A percentile compares a stretch with the other conserved stretches of the same genome.
Evolutionary conservation across 2,888 invertebrate species (phyloP).

Genomic region (Globia sparganii): DNA sequence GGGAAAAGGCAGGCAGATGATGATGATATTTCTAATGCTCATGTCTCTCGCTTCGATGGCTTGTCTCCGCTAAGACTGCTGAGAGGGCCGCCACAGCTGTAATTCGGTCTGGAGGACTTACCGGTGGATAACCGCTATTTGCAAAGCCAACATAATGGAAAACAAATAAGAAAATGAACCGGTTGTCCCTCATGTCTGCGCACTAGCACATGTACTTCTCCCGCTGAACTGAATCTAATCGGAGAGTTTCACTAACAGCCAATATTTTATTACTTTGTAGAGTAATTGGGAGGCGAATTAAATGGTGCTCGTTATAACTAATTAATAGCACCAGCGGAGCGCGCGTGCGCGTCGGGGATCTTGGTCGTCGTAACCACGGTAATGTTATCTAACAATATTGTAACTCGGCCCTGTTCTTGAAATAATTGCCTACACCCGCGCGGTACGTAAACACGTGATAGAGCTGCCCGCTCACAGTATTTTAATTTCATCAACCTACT

Average conservation of each 20-base stretch:
- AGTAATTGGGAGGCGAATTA: conserved; percentile 8
- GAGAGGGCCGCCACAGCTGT: neutral
- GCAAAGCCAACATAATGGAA: neutral
- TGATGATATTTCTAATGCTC: neutral
- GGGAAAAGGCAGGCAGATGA: no score
- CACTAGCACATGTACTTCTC: neutral
- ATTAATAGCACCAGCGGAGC: neutral
- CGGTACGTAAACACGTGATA: no score
- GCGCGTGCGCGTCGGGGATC: neutral
- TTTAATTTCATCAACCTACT: no score
- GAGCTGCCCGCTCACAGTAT: no score
- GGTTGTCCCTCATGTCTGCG: conserved; percentile 3
- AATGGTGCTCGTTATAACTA: conserved; percentile 2
- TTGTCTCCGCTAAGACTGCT: neutral
- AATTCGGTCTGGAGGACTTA: neutral
- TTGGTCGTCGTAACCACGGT: neutral
- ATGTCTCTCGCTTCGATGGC: neutral
- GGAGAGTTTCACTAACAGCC: neutral
- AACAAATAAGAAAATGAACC: conserved; percentile 5
- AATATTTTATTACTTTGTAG: conserved; percentile 1
- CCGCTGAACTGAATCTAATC: conserved; percentile 7
- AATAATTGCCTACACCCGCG: no score
- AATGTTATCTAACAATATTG: no score
- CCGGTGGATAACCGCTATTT: conserved; percentile 20
- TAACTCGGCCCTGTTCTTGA: no score